Percentiles rank a stretch among this genome's conserved stretches.
Conservation (phyloP, 2,797 vertebrate species). For the Lutra lutra region DNA sequence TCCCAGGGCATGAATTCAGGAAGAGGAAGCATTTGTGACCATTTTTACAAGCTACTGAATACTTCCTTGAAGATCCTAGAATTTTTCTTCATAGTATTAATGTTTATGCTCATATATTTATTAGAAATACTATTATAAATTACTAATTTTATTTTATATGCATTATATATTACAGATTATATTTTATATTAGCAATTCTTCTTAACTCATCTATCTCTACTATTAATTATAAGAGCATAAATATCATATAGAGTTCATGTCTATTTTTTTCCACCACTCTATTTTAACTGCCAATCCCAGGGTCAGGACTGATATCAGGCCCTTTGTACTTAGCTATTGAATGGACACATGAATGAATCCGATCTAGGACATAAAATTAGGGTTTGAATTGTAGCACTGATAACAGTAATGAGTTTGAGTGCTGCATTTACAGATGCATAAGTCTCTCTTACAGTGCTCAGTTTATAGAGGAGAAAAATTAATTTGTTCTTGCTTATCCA, state of each 20-base stretch:
- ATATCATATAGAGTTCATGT: neutral
- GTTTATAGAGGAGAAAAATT: neutral
- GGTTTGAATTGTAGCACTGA: neutral
- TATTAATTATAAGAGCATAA: neutral
- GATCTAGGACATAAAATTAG: slow-evolving; percentile 1
- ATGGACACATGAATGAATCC: neutral
- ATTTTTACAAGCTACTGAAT: neutral
- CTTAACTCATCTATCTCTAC: neutral
- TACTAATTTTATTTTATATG: neutral
- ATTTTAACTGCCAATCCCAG: neutral
- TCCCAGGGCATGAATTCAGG: neutral
- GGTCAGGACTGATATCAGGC: neutral
- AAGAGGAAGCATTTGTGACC: neutral
- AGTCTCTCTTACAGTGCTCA: neutral
- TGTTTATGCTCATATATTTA: neutral
- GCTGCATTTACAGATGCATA: neutral
- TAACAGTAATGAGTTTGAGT: neutral
- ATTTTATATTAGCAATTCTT: neutral
- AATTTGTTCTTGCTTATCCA: neutral
- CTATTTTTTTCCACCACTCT: neutral
- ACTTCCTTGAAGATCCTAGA: neutral
- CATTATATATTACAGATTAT: neutral
- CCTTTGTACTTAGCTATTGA: neutral
- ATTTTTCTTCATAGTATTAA: neutral
- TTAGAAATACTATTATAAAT: neutral